phyloP scores from a whole-genome alignment of 2,888 invertebrate genomes.

The Flexamia atlantica region DNA sequence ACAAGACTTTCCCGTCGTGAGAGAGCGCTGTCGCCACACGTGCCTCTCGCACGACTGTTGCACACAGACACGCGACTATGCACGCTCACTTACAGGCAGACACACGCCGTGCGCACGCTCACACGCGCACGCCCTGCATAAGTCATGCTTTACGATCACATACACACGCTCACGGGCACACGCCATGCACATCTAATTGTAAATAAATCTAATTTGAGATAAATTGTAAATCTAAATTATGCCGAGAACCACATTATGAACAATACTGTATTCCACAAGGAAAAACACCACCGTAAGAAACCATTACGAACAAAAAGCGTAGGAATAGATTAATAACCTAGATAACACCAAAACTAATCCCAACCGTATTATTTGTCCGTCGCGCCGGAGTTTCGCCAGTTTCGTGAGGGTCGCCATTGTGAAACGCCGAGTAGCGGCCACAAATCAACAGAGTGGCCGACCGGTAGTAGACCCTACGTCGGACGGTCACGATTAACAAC shows the following conservation, averaged over 20 bases:
- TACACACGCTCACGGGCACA: too few species aligned
- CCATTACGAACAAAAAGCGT: not conserved
- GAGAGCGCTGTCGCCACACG: not conserved
- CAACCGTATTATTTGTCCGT: not conserved
- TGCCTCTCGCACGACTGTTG: not conserved
- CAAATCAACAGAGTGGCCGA: conserved; percentile 44
- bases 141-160: not conserved
- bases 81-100: not conserved
- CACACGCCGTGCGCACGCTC: not conserved
- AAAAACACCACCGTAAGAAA: not conserved
- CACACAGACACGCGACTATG: not conserved
- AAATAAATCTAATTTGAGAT: too few species aligned
- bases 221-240: too few species aligned
- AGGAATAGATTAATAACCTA: conserved; percentile 13
- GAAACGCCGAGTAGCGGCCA: conserved; percentile 36
- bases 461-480: conserved; percentile 53
- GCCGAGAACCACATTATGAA: too few species aligned
- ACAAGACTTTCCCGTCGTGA: conserved; percentile 40
- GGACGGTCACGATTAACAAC: conserved; percentile 47
- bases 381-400: not conserved
- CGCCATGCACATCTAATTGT: too few species aligned
- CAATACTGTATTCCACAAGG: too few species aligned
- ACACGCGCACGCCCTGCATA: not conserved
- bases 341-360: conserved; percentile 17
- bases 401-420: conserved; percentile 35